Percentiles rank a stretch among this genome's conserved stretches.
These are phyloP conservation scores for Melanostoma scalare DNA, from an alignment of 2,888 invertebrate genomes.

Conservation along the genomic window DNA sequence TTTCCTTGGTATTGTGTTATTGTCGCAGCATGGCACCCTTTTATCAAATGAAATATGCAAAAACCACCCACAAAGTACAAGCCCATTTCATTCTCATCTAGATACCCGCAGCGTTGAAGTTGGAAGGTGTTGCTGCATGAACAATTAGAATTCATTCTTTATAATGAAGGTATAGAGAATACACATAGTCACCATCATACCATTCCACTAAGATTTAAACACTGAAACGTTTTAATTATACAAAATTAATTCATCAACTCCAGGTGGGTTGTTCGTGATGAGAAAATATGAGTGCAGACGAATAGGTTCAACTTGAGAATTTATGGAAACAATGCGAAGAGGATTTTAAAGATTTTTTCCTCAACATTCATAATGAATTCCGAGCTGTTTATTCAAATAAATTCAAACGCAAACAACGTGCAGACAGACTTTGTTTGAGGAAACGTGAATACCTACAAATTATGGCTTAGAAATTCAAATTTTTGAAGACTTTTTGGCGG, in stretches of 20 bases:
- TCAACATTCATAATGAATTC: conserved; percentile 17
- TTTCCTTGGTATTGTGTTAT: no score
- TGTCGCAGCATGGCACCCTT: no score
- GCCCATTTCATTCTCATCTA: not conserved
- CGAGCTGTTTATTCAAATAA: conserved; percentile 23
- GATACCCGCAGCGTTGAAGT: not conserved
- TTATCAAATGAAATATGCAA: no score
- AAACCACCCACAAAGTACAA: not conserved
- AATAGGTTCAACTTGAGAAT: conserved; percentile 13
- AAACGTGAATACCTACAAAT: not conserved
- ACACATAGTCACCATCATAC: not conserved
- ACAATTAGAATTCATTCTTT: conserved; percentile 24
- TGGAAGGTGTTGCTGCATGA: conserved; percentile 35
- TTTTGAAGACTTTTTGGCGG: not conserved
- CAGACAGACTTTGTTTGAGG: conserved; percentile 8
- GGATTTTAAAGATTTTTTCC: conserved; percentile 9
- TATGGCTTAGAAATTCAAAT: conserved; percentile 19
- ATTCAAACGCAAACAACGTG: not conserved
- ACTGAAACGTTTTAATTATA: conserved; percentile 32
- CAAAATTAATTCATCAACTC: conserved; percentile 44
- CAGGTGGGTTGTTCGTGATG: conserved; percentile 26
- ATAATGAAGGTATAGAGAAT: not conserved
- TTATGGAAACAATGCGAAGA: conserved; percentile 15
- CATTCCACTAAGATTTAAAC: conserved; percentile 11
- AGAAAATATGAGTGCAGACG: conserved; percentile 7